These are phyloP conservation scores for Tetramorium bicarinatum DNA, from an alignment of 2,888 invertebrate genomes.

Conservation along the genomic window DNA sequence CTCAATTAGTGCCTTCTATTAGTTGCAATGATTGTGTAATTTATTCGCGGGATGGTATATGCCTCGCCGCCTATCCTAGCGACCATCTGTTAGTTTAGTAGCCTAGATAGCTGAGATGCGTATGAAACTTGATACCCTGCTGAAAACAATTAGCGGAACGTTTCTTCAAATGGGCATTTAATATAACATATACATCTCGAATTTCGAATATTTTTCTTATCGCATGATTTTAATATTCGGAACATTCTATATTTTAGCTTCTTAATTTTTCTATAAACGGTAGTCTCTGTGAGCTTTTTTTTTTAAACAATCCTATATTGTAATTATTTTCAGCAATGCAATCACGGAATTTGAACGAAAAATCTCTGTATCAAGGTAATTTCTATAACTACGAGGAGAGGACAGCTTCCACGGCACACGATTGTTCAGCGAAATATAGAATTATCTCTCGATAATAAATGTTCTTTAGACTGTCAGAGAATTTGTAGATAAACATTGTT, in stretches of 20 bases:
- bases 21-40: conserved; percentile 45
- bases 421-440: neutral
- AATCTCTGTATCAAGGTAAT: neutral
- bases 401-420: neutral
- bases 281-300: neutral
- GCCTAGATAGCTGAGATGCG: conserved; percentile 23
- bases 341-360: neutral
- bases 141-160: conserved; percentile 18
- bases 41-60: conserved; percentile 23
- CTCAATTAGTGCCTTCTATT: conserved; percentile 38
- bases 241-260: neutral
- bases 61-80: conserved; percentile 8
- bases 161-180: neutral
- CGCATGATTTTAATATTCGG: neutral
- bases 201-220: neutral
- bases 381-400: neutral
- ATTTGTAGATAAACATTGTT: conserved; percentile 12
- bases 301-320: neutral
- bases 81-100: conserved; percentile 51
- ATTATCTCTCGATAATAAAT: neutral
- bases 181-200: neutral
- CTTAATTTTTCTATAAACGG: neutral
- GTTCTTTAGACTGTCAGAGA: neutral
- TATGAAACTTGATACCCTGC: conserved; percentile 18
- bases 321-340: neutral